Evolutionary conservation across 92 coral and sea anemone species (phyloP), one percentile per base, ranked within the genome.

Genomic region (Ricordea florida): DNA sequence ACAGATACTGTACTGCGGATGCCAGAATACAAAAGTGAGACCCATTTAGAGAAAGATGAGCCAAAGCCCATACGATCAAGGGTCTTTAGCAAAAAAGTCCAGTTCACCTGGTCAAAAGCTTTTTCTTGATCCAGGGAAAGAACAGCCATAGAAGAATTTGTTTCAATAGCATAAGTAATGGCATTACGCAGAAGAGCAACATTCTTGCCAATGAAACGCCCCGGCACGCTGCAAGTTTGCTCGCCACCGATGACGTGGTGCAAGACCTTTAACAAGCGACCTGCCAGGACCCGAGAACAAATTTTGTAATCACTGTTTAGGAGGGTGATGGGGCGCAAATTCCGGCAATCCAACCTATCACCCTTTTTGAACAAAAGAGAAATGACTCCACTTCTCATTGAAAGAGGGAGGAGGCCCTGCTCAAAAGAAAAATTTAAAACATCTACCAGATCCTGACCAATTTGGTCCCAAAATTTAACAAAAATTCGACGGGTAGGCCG

Each of bases 221-320:
- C 85, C 0, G 57, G 56, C 3, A 80, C 60, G 0, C 86, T 72
- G 60, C 86, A 69, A 10, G 79, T 46, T 30, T 69, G 79, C n/a
- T 69, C 64, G 4, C 45, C 41, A 1, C 37, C 20, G 0, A 53
- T 30, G 0, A 66, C 55, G 1, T 38, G 43, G 2, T 37, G 57
- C 65, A 24, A 50, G 1, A 22, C 65, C 36, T 6, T 1, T 1
- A 3, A 37, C 18, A 27, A 51, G 25, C 77, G 52, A 11, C 57
- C 72, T 0, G 65, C 57, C 2, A 66, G 10, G 13, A 46, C 84
- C 27, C 62, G 34, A 0, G 76, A 41, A 0, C 42, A 30, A 6
- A 76, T 49, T 23, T 76, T 76, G 32, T 76, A 76, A 24, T 65
- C 83, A 1, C 29, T 74, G 23, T 68, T 62, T 3, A 79, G 49